Percentiles rank a stretch among this genome's conserved stretches.
Evolutionary conservation across 2,888 invertebrate genomes (phyloP).

Genomic region (Campoletis raptor): DNA sequence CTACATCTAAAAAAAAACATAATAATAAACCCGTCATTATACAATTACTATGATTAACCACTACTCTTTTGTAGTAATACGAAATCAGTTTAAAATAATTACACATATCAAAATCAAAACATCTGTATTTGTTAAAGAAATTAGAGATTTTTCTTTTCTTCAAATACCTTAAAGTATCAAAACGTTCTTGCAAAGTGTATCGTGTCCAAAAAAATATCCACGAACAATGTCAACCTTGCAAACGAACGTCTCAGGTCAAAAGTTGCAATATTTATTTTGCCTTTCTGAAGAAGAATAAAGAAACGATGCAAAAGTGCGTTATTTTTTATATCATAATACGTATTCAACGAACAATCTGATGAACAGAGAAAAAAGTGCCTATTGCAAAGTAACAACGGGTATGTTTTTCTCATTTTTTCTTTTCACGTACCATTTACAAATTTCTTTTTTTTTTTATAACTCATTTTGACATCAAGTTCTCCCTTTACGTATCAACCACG

Average conservation of each 20-base stretch:
- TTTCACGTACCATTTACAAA: background rate
- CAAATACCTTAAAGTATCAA: background rate
- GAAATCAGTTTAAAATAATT: background rate
- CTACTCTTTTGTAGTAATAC: background rate
- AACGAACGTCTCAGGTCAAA: background rate
- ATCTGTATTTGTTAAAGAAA: background rate
- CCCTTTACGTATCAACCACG: conserved; percentile 56
- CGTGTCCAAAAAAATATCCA: background rate
- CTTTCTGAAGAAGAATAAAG: background rate
- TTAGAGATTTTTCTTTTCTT: background rate
- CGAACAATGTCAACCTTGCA: background rate
- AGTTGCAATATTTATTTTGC: background rate
- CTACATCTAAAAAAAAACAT: background rate
- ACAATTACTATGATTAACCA: background rate
- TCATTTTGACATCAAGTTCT: background rate
- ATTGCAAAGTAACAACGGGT: conserved; percentile 37
- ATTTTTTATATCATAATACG: conserved; percentile 11
- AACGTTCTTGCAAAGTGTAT: background rate
- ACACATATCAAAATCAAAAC: background rate
- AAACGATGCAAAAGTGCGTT: background rate
- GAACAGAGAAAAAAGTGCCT: conserved; percentile 25
- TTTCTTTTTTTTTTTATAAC: background rate
- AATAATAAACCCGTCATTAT: conserved; percentile 2
- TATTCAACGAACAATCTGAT: conserved; percentile 22
- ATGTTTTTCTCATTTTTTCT: conserved; percentile 5